A percentile compares a stretch with the other conserved stretches of the same genome.
Evolutionary conservation across 1,140 invertebrate genomes (phyloP).

Genomic region (Forficula auricularia): DNA sequence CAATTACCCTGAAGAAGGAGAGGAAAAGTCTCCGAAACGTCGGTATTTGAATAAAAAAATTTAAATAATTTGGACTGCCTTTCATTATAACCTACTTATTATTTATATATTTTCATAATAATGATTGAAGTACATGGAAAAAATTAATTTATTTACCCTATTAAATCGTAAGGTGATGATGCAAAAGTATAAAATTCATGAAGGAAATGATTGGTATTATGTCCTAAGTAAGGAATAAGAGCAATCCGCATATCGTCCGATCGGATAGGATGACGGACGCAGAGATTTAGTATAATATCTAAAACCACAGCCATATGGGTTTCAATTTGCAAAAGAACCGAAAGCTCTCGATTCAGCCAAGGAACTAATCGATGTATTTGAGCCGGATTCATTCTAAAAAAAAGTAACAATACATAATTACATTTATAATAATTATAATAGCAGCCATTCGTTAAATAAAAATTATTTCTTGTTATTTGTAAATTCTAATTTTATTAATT

Average conservation of each 20-base stretch:
- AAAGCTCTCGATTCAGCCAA: slow-evolving; percentile 73
- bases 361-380: slow-evolving; percentile 63
- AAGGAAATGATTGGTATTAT: slow-evolving; percentile 59
- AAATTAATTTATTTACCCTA: slow-evolving; percentile 35
- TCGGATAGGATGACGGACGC: slow-evolving; percentile 49
- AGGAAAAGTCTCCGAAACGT: too few species aligned
- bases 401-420: too few species aligned
- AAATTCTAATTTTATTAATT: too few species aligned
- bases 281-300: slow-evolving; percentile 45
- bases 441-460: too few species aligned
- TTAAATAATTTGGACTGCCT: too few species aligned
- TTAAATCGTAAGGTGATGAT: slow-evolving; percentile 64
- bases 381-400: slow-evolving; percentile 52
- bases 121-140: too few species aligned
- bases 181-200: slow-evolving; percentile 81
- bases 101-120: too few species aligned
- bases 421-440: too few species aligned
- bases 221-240: slow-evolving; percentile 36
- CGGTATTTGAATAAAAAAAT: too few species aligned
- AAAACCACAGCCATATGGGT: slow-evolving; percentile 29
- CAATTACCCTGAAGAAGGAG: too few species aligned
- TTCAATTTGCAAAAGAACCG: not conserved
- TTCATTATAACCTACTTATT: too few species aligned
- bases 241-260: slow-evolving; percentile 49
- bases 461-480: too few species aligned